A percentile compares a stretch with the other conserved stretches of the same genome.
Conservation (phyloP, 2,113 vertebrate species). For the Peromyscus maniculatus region DNA sequence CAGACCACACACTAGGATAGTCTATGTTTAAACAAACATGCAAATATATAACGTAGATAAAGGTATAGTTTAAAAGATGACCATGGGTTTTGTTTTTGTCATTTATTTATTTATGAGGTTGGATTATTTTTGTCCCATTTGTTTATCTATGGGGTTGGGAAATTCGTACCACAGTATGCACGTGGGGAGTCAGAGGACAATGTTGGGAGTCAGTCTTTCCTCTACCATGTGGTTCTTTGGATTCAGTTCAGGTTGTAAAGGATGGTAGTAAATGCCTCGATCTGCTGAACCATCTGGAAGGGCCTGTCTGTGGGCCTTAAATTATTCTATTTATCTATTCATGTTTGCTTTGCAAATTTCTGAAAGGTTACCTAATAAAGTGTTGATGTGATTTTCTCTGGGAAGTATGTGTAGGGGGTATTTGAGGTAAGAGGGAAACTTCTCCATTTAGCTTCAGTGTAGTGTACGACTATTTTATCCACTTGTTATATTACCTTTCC, state of each 20-base stretch:
- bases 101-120: neutral
- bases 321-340: neutral
- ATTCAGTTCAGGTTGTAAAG: neutral
- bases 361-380: neutral
- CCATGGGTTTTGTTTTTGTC: neutral
- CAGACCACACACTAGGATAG: neutral
- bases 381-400: neutral
- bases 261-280: neutral
- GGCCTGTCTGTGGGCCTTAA: neutral
- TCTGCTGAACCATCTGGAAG: neutral
- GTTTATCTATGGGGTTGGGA: neutral
- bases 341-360: neutral
- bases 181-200: neutral
- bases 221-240: neutral
- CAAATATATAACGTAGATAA: neutral
- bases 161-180: neutral
- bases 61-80: slow-evolving; percentile 31
- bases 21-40: neutral
- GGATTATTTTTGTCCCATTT: neutral
- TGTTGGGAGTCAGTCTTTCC: neutral
- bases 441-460: neutral
- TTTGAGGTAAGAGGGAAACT: neutral
- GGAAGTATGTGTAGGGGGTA: neutral
- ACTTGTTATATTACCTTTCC: neutral
- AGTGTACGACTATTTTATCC: neutral